Conservation (phyloP, 2,113 vertebrate species). For the Anarrhichthys ocellatus region DNA sequence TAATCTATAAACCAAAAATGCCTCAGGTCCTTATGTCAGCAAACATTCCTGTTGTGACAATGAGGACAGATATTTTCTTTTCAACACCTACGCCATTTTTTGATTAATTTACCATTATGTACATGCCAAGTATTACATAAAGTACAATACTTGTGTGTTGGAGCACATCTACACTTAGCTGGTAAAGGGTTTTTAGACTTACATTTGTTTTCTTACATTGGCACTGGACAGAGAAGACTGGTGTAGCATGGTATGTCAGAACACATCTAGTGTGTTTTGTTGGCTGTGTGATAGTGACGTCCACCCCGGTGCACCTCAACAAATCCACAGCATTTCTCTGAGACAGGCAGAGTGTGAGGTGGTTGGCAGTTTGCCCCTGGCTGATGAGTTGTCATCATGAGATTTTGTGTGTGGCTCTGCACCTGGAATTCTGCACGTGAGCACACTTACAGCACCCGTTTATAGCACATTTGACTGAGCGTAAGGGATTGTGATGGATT, state of each 20-base stretch:
- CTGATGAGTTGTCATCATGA: slow-evolving; percentile 66
- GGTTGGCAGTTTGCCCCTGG: slow-evolving; percentile 66
- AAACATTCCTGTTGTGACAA: not conserved
- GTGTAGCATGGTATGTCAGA: slow-evolving; percentile 47
- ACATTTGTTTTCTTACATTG: not conserved
- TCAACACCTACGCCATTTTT: not conserved
- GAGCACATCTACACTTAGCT: not conserved
- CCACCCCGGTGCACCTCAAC: slow-evolving; percentile 48
- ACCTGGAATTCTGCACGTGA: slow-evolving; percentile 47
- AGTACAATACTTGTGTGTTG: not conserved
- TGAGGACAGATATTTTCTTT: too few species aligned
- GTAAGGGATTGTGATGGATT: not conserved
- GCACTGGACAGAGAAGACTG: not conserved
- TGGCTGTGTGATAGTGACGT: slow-evolving; percentile 51
- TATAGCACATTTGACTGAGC: not conserved
- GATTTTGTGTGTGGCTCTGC: slow-evolving; percentile 47
- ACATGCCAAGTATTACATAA: not conserved
- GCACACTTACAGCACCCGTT: slow-evolving; percentile 25
- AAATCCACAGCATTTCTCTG: slow-evolving; percentile 62
- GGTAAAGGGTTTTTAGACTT: not conserved
- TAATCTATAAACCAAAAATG: not conserved
- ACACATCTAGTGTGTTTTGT: slow-evolving; percentile 38
- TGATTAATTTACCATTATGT: not conserved
- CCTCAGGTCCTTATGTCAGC: not conserved
- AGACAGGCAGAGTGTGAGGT: slow-evolving; percentile 61